phyloP scores from a whole-genome alignment of 2,888 invertebrate species.

The Dynastes hyllus region DNA sequence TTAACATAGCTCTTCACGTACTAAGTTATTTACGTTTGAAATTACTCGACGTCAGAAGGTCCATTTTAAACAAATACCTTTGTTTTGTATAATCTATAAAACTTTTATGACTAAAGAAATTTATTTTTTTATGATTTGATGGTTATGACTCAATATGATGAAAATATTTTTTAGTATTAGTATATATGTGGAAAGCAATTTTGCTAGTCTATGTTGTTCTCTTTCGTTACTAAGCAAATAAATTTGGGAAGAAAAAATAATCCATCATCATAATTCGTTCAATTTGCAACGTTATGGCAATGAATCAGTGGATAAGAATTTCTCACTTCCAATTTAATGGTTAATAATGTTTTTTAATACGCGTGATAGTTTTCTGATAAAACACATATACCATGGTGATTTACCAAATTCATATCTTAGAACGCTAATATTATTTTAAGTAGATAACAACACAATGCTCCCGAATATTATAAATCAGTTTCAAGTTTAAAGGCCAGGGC shows the following conservation, averaged over 20 bases:
- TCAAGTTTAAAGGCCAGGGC: no score
- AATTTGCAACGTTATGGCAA: not conserved
- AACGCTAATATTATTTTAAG: not conserved
- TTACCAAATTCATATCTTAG: not conserved
- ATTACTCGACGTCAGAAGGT: slow-evolving; percentile 17
- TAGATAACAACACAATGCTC: not conserved
- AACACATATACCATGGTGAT: not conserved
- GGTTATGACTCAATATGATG: slow-evolving; percentile 27
- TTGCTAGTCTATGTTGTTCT: not conserved
- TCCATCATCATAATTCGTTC: not conserved
- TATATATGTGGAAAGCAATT: not conserved
- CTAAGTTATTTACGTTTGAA: slow-evolving; percentile 8
- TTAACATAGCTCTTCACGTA: slow-evolving; percentile 8
- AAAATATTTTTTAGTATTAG: not conserved
- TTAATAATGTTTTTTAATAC: not conserved
- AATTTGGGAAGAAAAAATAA: not conserved
- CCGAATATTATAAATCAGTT: no score
- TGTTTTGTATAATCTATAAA: slow-evolving; percentile 27
- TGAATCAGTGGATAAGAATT: not conserved
- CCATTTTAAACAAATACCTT: slow-evolving; percentile 14
- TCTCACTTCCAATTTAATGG: not conserved
- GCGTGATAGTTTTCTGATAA: not conserved
- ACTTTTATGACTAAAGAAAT: slow-evolving; percentile 20
- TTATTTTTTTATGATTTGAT: slow-evolving; percentile 32
- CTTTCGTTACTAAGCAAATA: not conserved